Evolutionary conservation across 64 coral and sea anemone genomes (phyloP).

Genomic region (Orbicella faveolata): DNA sequence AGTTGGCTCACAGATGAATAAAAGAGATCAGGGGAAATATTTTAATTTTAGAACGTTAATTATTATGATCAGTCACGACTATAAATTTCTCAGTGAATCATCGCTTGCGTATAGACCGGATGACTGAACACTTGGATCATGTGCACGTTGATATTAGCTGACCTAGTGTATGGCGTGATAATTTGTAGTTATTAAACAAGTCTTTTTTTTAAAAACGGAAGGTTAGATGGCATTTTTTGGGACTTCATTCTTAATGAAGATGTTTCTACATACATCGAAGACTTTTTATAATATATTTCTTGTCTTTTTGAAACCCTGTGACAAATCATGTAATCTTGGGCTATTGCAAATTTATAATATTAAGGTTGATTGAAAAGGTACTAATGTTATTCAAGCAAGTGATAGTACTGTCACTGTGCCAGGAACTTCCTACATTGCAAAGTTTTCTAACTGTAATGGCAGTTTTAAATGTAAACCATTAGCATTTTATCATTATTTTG

Average conservation of each 20-base stretch:
- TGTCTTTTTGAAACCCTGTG: too few species aligned
- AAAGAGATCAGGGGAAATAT: not conserved
- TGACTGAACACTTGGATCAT: not conserved
- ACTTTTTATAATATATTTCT: too few species aligned
- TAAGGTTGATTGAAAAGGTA: too few species aligned
- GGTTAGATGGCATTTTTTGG: too few species aligned
- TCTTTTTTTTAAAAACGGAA: too few species aligned
- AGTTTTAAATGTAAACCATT: not conserved
- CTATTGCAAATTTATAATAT: too few species aligned
- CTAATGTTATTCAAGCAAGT: too few species aligned
- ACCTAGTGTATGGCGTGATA: not conserved
- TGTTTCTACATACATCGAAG: too few species aligned
- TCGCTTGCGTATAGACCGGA: slow-evolving; percentile 6
- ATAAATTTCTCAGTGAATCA: slow-evolving; percentile 26
- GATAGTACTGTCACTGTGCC: too few species aligned
- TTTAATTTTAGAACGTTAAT: not conserved
- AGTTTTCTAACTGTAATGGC: not conserved
- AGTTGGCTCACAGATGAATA: not conserved
- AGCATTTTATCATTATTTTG: not conserved
- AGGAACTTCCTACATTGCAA: not conserved
- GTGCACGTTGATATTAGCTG: not conserved
- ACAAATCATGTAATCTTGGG: too few species aligned
- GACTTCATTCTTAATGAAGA: too few species aligned
- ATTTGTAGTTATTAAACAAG: too few species aligned
- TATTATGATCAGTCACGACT: not conserved